Evolutionary conservation across 2,888 invertebrate species (phyloP).

Genomic region (Malthinus seriepunctatus): DNA sequence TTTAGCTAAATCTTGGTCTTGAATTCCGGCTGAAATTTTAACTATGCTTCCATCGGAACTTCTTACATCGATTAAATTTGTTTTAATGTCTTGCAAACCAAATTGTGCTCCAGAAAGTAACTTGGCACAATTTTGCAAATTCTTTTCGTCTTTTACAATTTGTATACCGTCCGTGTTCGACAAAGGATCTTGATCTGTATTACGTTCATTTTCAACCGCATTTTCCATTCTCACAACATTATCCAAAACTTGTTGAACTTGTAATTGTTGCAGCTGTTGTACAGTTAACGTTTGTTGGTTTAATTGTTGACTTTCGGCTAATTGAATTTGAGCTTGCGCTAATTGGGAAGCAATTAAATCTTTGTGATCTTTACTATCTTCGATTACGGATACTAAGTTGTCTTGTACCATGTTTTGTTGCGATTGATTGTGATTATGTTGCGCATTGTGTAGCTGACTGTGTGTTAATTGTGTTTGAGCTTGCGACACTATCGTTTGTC

Average conservation of each 20-base stretch:
- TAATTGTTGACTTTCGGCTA: conserved; percentile 59
- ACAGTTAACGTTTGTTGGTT: conserved; percentile 49
- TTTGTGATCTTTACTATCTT: conserved; percentile 52
- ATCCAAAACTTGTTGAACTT: conserved; percentile 63
- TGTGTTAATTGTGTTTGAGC: conserved; percentile 56
- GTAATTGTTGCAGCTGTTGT: conserved; percentile 53
- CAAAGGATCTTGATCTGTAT: conserved; percentile 37
- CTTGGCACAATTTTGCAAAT: conserved; percentile 59
- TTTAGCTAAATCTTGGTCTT: conserved; percentile 64
- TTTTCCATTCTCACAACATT: conserved; percentile 52
- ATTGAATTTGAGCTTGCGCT: conserved; percentile 52
- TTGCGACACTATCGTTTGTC: conserved; percentile 32
- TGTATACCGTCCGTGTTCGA: conserved; percentile 32
- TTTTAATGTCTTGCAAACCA: conserved; percentile 51
- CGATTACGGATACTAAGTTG: conserved; percentile 54
- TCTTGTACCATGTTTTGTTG: conserved; percentile 50
- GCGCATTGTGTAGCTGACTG: conserved; percentile 42
- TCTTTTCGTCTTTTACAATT: conserved; percentile 62
- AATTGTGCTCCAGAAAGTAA: conserved; percentile 50
- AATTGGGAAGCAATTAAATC: conserved; percentile 47
- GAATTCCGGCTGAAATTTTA: conserved; percentile 69
- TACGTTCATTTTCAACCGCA: conserved; percentile 45
- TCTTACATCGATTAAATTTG: conserved; percentile 65
- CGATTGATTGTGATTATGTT: conserved; percentile 45
- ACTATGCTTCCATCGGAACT: conserved; percentile 74